These are phyloP conservation scores for Phyto melanocephala DNA, from an alignment of 2,888 invertebrate species.

Conservation along the genomic window DNA sequence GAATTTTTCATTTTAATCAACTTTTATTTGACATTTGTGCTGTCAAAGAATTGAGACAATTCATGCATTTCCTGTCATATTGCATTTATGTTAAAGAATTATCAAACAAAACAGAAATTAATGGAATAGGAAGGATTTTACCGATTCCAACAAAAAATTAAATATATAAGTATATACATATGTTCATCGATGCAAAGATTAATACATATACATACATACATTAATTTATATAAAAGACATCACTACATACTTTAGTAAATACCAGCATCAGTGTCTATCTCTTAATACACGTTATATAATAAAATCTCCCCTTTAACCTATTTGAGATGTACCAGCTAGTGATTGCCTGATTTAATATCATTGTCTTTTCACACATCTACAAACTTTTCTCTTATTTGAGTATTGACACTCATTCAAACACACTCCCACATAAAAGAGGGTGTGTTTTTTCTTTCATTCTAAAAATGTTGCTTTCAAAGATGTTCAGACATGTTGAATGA, in stretches of 20 bases:
- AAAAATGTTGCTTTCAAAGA: slow-evolving; percentile 27
- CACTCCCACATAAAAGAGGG: slow-evolving; percentile 15
- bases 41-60: slow-evolving; percentile 63
- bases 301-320: slow-evolving; percentile 22
- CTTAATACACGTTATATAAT: background rate
- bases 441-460: slow-evolving; percentile 29
- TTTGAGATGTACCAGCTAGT: background rate
- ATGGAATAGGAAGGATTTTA: slow-evolving; percentile 30
- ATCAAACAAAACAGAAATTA: background rate
- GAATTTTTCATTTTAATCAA: slow-evolving; percentile 22
- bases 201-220: background rate
- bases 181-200: background rate
- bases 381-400: slow-evolving; percentile 36
- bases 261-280: slow-evolving; percentile 6
- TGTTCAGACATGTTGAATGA: background rate
- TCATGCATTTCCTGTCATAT: slow-evolving; percentile 65
- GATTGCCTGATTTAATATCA: slow-evolving; percentile 36
- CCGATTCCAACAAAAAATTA: background rate
- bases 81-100: slow-evolving; percentile 55
- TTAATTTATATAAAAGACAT: background rate
- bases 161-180: background rate
- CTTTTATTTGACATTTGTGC: slow-evolving; percentile 57
- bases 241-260: background rate
- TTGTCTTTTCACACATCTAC: background rate
- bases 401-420: background rate